Evolutionary conservation across 2,113 vertebrate species (phyloP), one percentile per base, ranked within the genome.

Genomic region (Hemichromis elongatus): DNA sequence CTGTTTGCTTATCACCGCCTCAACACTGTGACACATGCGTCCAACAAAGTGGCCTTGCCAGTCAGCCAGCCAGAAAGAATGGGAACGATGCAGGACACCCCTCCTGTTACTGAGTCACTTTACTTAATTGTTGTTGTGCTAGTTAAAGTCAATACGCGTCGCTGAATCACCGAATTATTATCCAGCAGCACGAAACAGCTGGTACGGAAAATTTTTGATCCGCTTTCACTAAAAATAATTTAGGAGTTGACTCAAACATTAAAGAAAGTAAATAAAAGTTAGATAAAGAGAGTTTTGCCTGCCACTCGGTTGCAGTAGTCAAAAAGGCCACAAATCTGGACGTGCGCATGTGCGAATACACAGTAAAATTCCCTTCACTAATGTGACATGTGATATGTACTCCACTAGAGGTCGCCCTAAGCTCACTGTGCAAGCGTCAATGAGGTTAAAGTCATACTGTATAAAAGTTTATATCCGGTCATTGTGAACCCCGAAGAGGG

Each of bases 41-140:
- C 24, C 9, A 12, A 83, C 14, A 82, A 70, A 77, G 82, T 75
- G 9, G 79, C 30, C 87, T 47, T 77, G 24, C 77, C 82, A 45
- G 87, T 86, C 28, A 8, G 68, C 24, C 68, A 47, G 68, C 52
- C 45, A 50, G 18, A 1, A 89, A 90, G 92, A 93, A 95, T 94
- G 92, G 56, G 16, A 85, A 18, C 83, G 61, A 91, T 89, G 88
- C 40, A 53, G 14, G 18, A 73, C 84, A 6, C 26, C 19, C 63
- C 77, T 88, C 30, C 81, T 84, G 89, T 55, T 45, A 40, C 1
- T 92, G 94, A 93, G 79, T 95, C 93, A 95, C 81, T 3, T 2
- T 11, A n/a, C 11, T 18, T 13, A 12, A 52, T 33, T 88, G 83
- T 84, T 87, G 88, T 83, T 47, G 21, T 28, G 2, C 77, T n/a